Evolutionary conservation across 1,140 invertebrate genomes (phyloP), one percentile per base, ranked within the genome.

Genomic region (Papilio polyxenes): DNA sequence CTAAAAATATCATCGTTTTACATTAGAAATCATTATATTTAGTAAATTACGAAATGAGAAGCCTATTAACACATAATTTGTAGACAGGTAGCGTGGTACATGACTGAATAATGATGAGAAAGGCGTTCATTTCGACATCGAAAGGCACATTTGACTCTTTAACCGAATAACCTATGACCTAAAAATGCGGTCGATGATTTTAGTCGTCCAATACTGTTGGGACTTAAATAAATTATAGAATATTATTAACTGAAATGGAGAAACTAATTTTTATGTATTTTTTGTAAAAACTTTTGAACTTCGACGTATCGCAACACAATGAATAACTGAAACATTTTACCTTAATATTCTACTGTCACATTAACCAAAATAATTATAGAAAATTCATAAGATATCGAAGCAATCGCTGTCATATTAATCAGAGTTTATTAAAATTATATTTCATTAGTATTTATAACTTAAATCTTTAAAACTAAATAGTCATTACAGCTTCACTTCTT

Each of bases 111-210:
- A 72, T 23, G 65, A 72, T 72, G 65, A 72, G 65, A 72, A 72
- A 72, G 62, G 65, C 31, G 31, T 72, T 15, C 6, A 37, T 72
- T 72, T 72, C 65, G 65, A 31, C 75, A 77, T 56, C 75, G 75
- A 31, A 77, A 77, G 75, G 75, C 75, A 51, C 49, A 75, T 49
- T 75, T 40, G 20, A 10, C 49, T 51, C 75, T 77, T 23, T 51
- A 77, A 56, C 75, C 49, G 75, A 77, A 77, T 77, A 77, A 77
- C 75, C 75, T 53, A 15, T 77, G 75, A 77, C 48, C 65, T 37
- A 72, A 72, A 31, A 72, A 72, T 72, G 23, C 4, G 65, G 65
- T 72, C 65, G 31, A 65, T 65, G 62, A 72, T 40, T 72, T 72
- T 37, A 72, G 31, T 40, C 65, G 11, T 6, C 13, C 37, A 72